Percentiles rank a stretch among this genome's conserved stretches.
phyloP scores from a whole-genome alignment of 2,797 vertebrate species.

The Phylloscopus collybita region DNA sequence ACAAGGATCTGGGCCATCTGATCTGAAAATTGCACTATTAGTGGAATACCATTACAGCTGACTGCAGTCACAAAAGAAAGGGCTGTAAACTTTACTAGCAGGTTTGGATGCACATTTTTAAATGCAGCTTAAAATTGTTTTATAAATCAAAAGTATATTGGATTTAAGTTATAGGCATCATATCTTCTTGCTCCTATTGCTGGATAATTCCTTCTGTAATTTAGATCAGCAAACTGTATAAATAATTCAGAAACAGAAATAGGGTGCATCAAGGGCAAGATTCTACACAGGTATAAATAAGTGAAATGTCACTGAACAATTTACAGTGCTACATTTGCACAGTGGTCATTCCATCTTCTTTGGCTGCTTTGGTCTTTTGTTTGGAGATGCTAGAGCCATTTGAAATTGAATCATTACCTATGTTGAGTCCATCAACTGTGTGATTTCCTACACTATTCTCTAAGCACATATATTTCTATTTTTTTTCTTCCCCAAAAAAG shows the following conservation, averaged over 20 bases:
- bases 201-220: background rate
- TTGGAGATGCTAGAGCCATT: background rate
- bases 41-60: background rate
- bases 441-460: background rate
- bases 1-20: background rate
- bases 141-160: background rate
- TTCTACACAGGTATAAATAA: background rate
- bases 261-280: background rate
- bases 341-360: background rate
- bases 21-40: background rate
- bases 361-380: background rate
- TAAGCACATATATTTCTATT: background rate
- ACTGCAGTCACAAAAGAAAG: background rate
- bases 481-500: rapidly evolving
- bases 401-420: background rate
- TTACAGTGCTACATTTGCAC: background rate
- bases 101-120: background rate
- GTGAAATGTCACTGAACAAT: background rate
- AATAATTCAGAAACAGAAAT: background rate
- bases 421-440: background rate
- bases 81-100: background rate
- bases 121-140: background rate
- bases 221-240: background rate
- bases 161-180: background rate
- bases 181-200: background rate